Base-by-base conservation (phyloP, 2,113 vertebrate genomes). In the Candoia aspera region DNA sequence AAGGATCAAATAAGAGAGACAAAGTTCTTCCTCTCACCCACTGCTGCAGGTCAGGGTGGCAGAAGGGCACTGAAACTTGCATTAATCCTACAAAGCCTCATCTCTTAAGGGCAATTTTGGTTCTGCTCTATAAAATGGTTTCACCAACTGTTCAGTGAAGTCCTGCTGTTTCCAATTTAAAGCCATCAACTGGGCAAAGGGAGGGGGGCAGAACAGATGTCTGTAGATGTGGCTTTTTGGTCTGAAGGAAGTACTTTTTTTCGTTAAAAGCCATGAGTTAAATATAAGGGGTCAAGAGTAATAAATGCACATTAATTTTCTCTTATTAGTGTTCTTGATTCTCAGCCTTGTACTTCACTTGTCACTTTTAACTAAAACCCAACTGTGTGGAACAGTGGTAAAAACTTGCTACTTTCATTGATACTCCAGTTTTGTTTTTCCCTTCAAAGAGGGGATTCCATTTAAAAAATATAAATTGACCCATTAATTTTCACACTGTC, bases 241-340 rank as follows among this genome's bases (percentile, higher is more conserved):
- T 54, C 91, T 49, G 17, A 17, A 58, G 93, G 21, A 54, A 37
- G 90, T 64, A 92, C 58, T 21, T 0, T 24, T 94, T 90, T 91
- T 62, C 73, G 3, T 79, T 49, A 79, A 92, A 93, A 93, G 0
- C 92, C 92, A 58, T 46, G 4, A 92, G 33, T 0, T 0, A 8
- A 49, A 60, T 15, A 79, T 2, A 93, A 21, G 15, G 26, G 58
- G 4, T 88, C 33, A 26, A 93, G 53, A 21, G 88, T 94, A 84
- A 53, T 19, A 94, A 92, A 93, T 19, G 33, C 33, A 92, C 58
- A 93, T 90, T 53, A n/a, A 12, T 96, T 94, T 92, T 93, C 2
- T 23, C 91, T 92, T 29, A 95, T 15, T 55, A 46, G 83, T 90
- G 23, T 92, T 42, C 55, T 92, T 90, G 94, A 96, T 79, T 6